A percentile compares a stretch with the other conserved stretches of the same genome.
Conservation (phyloP, 2,797 vertebrate genomes). For the Chromobotia macracanthus region DNA sequence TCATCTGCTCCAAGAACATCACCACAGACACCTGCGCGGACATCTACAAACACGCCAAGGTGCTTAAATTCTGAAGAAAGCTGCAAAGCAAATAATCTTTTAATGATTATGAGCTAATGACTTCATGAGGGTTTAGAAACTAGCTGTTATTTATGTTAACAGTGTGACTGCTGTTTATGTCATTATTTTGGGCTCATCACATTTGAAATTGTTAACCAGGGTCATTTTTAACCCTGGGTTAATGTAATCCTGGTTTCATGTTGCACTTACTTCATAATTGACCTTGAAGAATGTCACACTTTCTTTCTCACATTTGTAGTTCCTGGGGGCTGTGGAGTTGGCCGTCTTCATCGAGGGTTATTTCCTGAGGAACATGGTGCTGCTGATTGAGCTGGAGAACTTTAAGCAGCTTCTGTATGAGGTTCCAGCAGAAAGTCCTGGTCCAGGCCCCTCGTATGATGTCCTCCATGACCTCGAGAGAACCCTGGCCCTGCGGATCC, state of each 20-base stretch:
- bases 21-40: slow-evolving; percentile 96
- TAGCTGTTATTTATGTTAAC: no score
- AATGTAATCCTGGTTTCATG: no score
- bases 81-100: neutral
- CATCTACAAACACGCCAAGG: slow-evolving; percentile 98
- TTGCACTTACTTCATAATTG: no score
- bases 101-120: no score
- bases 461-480: slow-evolving; percentile 94
- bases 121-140: no score
- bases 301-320: slow-evolving; percentile 74
- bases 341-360: slow-evolving; percentile 95
- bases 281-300: neutral
- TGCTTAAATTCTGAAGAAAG: slow-evolving; percentile 58
- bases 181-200: no score
- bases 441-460: slow-evolving; percentile 81
- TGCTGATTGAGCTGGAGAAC: slow-evolving; percentile 92
- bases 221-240: no score
- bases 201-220: no score
- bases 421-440: slow-evolving; percentile 82
- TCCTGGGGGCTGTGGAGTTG: slow-evolving; percentile 91
- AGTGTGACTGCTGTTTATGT: no score
- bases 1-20: slow-evolving; percentile 98
- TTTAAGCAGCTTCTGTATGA: slow-evolving; percentile 97
- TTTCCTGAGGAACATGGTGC: slow-evolving; percentile 98
- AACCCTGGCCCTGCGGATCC: slow-evolving; percentile 93